phyloP scores from a whole-genome alignment of 2,888 invertebrate genomes.

The Auanema sp. region DNA sequence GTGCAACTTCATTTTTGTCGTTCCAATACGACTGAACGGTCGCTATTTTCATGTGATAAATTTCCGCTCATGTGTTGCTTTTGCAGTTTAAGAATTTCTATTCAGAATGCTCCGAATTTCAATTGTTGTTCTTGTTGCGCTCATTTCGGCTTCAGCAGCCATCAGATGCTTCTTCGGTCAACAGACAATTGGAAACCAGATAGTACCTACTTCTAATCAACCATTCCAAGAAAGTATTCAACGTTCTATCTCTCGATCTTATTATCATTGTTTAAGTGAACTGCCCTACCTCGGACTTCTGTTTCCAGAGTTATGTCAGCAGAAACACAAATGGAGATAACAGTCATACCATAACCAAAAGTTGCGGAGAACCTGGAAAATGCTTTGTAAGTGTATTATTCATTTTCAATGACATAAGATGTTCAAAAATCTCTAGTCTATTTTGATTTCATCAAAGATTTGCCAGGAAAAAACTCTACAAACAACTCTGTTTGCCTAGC shows the following conservation, averaged over 20 bases:
- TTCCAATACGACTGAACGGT: background rate
- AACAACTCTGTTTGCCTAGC: too few species aligned
- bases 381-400: constrained; percentile 34
- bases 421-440: too few species aligned
- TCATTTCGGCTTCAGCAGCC: background rate
- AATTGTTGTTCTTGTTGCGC: background rate
- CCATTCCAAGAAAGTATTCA: constrained; percentile 12
- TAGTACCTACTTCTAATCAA: background rate
- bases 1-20: too few species aligned
- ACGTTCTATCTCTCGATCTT: background rate
- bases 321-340: constrained; percentile 37
- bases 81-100: background rate
- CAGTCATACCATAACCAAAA: constrained; percentile 38
- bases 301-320: constrained; percentile 39
- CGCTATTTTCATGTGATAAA: background rate
- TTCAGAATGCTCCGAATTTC: constrained; percentile 8
- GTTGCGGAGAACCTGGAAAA: constrained; percentile 41
- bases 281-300: constrained; percentile 38
- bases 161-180: constrained; percentile 20
- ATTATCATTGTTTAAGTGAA: constrained; percentile 22
- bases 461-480: too few species aligned
- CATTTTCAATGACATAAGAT: too few species aligned
- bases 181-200: constrained; percentile 1
- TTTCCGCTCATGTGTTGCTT: background rate
- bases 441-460: too few species aligned